Base-by-base conservation (phyloP, 2,113 vertebrate species). In the Hydrolagus affinis region DNA sequence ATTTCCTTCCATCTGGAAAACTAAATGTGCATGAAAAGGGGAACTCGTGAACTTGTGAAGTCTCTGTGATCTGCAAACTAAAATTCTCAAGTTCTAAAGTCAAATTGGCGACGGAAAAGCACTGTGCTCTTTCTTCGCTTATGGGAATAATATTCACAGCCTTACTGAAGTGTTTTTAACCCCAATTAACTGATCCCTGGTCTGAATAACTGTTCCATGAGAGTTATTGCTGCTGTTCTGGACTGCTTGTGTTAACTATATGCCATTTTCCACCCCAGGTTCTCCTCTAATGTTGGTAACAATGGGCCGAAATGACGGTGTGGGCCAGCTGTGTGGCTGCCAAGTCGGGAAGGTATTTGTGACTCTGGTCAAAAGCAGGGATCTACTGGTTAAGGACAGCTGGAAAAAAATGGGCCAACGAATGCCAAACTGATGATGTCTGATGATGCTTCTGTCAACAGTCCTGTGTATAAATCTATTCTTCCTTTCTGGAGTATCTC, bases 331-430 rank as follows among this genome's bases (percentile, higher is more conserved):
- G 80, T 95, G 90, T 0, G 96, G 95, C 21, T 87, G 86, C 73
- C 91, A 92, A 0, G 88, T 97, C 28, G 96, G 96, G 1, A 93
- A 89, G 0, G 91, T 90, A 30, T 56, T 96, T 69, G 96, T 98
- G 0, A 90, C 92, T 30, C 85, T 90, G 32, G 90, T 85, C 60
- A 98, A 98, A 88, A 98, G 97, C 89, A 87, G 92, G 59, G 90
- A 94, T 86, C 91, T 98, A 73, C 89, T 98, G 3, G 57, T 97
- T 78, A 96, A 93, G 89, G 95, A 96, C 80, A 97, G 95, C 89
- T 98, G 97, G 97, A 94, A 88, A 85, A 94, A 93, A 0, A 97
- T 98, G 97, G 87, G 87, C 56, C 97, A 98, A 66, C 15, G 11
- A 28, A 83, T 83, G 78, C 78, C 78, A 66, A 0, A 19, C 60